Percentiles rank a stretch among this genome's conserved stretches.
phyloP scores from a whole-genome alignment of 2,113 vertebrate species.

The Silurus meridionalis region DNA sequence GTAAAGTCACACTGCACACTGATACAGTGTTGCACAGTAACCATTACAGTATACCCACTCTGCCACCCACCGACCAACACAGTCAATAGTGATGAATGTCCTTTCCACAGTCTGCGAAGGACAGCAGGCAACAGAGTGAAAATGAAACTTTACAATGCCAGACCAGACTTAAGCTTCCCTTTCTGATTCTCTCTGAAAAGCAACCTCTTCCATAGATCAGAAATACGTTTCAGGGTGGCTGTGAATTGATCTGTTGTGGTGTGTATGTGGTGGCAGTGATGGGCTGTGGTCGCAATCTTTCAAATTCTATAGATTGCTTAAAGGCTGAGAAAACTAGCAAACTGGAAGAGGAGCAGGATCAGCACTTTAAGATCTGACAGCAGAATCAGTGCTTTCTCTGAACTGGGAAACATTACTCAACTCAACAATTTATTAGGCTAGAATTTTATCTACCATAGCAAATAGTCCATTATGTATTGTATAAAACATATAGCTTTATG shows the following conservation, averaged over 20 bases:
- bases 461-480: conserved; percentile 17
- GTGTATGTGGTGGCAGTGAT: conserved; percentile 32
- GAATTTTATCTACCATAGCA: background rate
- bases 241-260: conserved; percentile 47
- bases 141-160: conserved; percentile 33
- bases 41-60: conserved; percentile 28
- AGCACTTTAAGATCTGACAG: conserved; percentile 45
- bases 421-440: conserved; percentile 55
- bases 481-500: background rate
- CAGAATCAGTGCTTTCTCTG: conserved; percentile 7
- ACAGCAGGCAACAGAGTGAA: conserved; percentile 37
- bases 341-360: conserved; percentile 28
- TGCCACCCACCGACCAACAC: conserved; percentile 27
- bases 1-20: conserved; percentile 26
- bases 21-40: conserved; percentile 26
- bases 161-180: conserved; percentile 13
- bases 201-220: conserved; percentile 30
- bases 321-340: conserved; percentile 37
- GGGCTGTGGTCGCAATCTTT: conserved; percentile 41
- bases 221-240: conserved; percentile 19
- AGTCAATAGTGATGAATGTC: conserved; percentile 36
- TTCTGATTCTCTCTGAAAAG: conserved; percentile 17
- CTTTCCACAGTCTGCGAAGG: conserved; percentile 31
- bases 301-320: conserved; percentile 53
- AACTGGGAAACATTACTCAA: conserved; percentile 20